phyloP scores from a whole-genome alignment of 1,140 invertebrate genomes.

The Brachystomella parvula region DNA sequence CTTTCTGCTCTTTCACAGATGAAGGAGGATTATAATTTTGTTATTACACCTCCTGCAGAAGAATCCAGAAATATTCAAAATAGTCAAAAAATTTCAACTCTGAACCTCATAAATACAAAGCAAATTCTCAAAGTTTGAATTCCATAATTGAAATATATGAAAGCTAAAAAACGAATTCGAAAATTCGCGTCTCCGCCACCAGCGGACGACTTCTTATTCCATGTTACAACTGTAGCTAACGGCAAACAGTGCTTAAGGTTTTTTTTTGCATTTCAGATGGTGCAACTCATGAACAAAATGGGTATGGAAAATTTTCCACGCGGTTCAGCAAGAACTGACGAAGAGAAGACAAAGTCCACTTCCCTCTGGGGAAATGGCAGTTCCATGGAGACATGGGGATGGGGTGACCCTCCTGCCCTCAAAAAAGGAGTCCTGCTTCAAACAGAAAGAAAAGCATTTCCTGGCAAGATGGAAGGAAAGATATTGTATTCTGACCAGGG shows the following conservation, averaged over 20 bases:
- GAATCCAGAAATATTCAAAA: no score
- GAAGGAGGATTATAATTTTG: no score
- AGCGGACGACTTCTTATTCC: no score
- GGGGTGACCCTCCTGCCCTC: slow-evolving; percentile 37
- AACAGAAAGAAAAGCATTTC: slow-evolving; percentile 53
- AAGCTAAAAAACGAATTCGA: no score
- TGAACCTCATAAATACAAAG: no score
- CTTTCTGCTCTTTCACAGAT: no score
- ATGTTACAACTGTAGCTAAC: no score
- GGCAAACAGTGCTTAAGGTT: background rate
- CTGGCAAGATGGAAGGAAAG: slow-evolving; percentile 60
- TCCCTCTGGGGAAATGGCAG: slow-evolving; percentile 9
- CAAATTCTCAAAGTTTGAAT: no score
- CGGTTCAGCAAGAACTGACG: background rate
- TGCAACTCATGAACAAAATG: slow-evolving; percentile 25
- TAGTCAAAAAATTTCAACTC: no score
- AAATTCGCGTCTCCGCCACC: no score
- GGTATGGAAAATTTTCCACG: slow-evolving; percentile 14
- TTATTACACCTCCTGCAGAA: no score
- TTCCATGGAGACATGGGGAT: slow-evolving; percentile 17
- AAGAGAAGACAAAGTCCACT: slow-evolving; percentile 11
- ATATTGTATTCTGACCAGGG: slow-evolving; percentile 44
- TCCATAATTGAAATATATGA: no score
- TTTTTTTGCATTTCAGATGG: slow-evolving; percentile 21
- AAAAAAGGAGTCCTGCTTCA: slow-evolving; percentile 54